Evolutionary conservation across 2,888 invertebrate species (phyloP).

Genomic region (Nowickia ferox): DNA sequence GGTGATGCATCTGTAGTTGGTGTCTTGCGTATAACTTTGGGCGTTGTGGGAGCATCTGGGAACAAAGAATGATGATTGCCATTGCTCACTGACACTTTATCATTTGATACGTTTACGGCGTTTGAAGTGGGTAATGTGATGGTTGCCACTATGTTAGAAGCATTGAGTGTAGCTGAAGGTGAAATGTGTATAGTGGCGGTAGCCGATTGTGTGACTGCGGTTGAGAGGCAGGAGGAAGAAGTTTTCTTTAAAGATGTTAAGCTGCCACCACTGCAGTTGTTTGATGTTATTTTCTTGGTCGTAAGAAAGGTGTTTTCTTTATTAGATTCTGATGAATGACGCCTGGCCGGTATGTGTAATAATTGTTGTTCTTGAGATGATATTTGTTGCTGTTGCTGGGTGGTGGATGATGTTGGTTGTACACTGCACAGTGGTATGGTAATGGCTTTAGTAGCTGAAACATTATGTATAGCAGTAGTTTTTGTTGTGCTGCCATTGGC

Average conservation of each 20-base stretch:
- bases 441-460: conserved; percentile 73
- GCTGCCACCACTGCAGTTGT: conserved; percentile 43
- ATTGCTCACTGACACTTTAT: conserved; percentile 50
- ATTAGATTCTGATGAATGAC: conserved; percentile 80
- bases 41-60: conserved; percentile 87
- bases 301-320: conserved; percentile 81
- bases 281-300: conserved; percentile 77
- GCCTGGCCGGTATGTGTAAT: conserved; percentile 74
- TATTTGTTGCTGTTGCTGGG: conserved; percentile 68
- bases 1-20: conserved; percentile 85
- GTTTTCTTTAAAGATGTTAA: conserved; percentile 65
- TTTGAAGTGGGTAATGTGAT: conserved; percentile 64
- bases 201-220: conserved; percentile 71
- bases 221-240: conserved; percentile 42
- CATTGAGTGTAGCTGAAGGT: conserved; percentile 59
- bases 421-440: conserved; percentile 71
- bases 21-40: conserved; percentile 87
- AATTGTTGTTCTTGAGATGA: conserved; percentile 71
- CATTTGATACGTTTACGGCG: conserved; percentile 59
- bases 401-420: conserved; percentile 60
- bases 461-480: conserved; percentile 75
- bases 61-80: conserved; percentile 82
- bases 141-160: conserved; percentile 74
- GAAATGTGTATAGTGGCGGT: conserved; percentile 77
- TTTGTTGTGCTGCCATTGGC: conserved; percentile 55